phyloP scores from a whole-genome alignment of 2,888 invertebrate genomes.

The Pachycephus smyrnensis region DNA sequence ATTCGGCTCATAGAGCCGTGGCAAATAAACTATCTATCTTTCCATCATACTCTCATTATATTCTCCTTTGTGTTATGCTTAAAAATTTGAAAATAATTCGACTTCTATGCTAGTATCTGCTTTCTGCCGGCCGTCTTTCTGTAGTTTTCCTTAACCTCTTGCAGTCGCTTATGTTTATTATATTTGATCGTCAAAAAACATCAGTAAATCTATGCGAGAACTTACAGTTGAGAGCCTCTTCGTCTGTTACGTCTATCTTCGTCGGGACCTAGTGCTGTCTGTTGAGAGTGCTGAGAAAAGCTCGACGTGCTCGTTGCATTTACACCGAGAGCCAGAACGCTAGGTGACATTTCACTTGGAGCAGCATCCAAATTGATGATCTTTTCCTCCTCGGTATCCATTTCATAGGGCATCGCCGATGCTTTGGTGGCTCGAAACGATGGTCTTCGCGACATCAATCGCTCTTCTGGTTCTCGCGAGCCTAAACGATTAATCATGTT shows the following conservation, averaged over 20 bases:
- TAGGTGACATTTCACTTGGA: conserved; percentile 27
- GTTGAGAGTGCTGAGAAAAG: conserved; percentile 68
- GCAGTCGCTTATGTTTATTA: too few species aligned
- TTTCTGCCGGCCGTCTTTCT: too few species aligned
- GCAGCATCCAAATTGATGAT: conserved; percentile 54
- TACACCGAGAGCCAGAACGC: conserved; percentile 70
- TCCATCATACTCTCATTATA: too few species aligned
- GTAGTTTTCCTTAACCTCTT: too few species aligned
- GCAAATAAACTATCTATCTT: too few species aligned
- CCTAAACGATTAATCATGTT: conserved; percentile 30
- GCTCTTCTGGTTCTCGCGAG: conserved; percentile 50
- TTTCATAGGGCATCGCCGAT: conserved; percentile 58
- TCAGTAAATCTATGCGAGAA: conserved; percentile 38
- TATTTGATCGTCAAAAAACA: too few species aligned
- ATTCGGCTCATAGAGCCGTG: too few species aligned
- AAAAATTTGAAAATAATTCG: too few species aligned
- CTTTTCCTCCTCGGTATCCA: conserved; percentile 57
- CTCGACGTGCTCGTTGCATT: conserved; percentile 58
- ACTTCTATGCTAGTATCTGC: too few species aligned
- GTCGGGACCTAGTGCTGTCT: conserved; percentile 76
- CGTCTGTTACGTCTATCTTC: conserved; percentile 80
- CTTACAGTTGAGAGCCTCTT: conserved; percentile 87
- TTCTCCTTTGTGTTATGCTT: too few species aligned
- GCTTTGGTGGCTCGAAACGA: conserved; percentile 62
- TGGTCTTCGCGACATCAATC: conserved; percentile 57